phyloP scores from a whole-genome alignment of 2,797 vertebrate genomes.

The Threskiornis aethiopicus region DNA sequence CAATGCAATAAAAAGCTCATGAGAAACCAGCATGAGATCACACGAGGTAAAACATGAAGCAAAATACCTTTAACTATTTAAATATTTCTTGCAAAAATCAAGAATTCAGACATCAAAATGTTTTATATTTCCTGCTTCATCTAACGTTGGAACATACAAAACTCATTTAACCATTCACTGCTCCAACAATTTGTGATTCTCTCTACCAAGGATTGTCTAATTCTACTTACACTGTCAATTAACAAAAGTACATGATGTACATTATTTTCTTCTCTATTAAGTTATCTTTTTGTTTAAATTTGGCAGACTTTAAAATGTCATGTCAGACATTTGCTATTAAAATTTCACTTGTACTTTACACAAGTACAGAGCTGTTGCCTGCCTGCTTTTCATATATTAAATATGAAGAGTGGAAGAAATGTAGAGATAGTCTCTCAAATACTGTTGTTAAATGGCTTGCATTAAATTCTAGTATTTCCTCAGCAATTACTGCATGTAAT shows the following conservation, averaged over 20 bases:
- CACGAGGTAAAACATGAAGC: neutral
- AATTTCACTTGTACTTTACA: neutral
- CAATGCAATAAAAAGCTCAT: neutral
- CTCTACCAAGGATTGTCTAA: neutral
- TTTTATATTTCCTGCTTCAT: neutral
- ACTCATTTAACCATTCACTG: neutral
- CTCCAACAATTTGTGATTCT: neutral
- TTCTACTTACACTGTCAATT: neutral
- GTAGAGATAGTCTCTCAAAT: neutral
- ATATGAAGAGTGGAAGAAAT: neutral
- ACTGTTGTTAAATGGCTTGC: neutral
- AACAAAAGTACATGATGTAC: neutral
- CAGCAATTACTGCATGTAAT: neutral
- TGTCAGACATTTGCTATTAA: neutral
- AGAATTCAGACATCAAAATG: neutral
- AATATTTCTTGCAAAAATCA: neutral
- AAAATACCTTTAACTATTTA: neutral
- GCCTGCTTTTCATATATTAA: neutral
- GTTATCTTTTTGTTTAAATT: neutral
- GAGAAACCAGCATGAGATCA: neutral
- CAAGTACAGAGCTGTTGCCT: neutral
- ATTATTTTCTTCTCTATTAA: neutral
- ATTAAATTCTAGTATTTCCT: neutral
- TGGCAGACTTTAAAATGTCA: neutral
- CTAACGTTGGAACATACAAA: neutral